Conservation (phyloP, 92 coral and sea anemone genomes). For the Isaurus tuberculatus region DNA sequence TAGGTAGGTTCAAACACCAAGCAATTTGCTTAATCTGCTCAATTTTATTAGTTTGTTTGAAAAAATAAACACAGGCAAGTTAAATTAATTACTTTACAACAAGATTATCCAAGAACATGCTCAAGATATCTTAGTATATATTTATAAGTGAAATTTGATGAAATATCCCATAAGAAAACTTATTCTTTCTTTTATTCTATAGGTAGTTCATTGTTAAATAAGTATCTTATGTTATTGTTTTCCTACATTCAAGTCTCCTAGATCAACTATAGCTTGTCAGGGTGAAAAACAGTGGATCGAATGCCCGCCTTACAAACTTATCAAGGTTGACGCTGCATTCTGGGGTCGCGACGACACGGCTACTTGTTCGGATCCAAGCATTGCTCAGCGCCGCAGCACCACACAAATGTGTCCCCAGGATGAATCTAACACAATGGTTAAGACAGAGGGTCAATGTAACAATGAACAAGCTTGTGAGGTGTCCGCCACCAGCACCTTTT, state of each 20-base stretch:
- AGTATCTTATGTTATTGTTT: not conserved
- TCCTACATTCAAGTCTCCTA: slow-evolving; percentile 55
- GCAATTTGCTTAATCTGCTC: too few species aligned
- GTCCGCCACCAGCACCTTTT: slow-evolving; percentile 82
- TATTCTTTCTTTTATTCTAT: too few species aligned
- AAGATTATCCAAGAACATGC: too few species aligned
- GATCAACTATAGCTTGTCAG: slow-evolving; percentile 82
- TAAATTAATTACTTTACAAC: too few species aligned
- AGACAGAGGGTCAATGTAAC: slow-evolving; percentile 84
- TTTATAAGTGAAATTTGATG: too few species aligned
- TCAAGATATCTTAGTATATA: too few species aligned
- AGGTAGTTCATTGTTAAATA: not conserved
- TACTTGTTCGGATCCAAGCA: slow-evolving; percentile 78
- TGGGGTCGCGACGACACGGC: slow-evolving; percentile 91
- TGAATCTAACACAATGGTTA: slow-evolving; percentile 83
- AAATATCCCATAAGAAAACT: too few species aligned
- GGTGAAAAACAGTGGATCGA: slow-evolving; percentile 93
- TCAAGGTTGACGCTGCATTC: slow-evolving; percentile 81
- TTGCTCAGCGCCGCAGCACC: slow-evolving; percentile 87
- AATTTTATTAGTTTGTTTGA: too few species aligned
- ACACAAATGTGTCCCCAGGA: slow-evolving; percentile 84
- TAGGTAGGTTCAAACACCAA: too few species aligned
- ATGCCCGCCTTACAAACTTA: slow-evolving; percentile 81
- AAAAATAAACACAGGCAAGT: too few species aligned
- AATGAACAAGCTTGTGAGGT: slow-evolving; percentile 90